Base-by-base conservation (phyloP, 2,113 vertebrate species). In the Hydropotes inermis region DNA sequence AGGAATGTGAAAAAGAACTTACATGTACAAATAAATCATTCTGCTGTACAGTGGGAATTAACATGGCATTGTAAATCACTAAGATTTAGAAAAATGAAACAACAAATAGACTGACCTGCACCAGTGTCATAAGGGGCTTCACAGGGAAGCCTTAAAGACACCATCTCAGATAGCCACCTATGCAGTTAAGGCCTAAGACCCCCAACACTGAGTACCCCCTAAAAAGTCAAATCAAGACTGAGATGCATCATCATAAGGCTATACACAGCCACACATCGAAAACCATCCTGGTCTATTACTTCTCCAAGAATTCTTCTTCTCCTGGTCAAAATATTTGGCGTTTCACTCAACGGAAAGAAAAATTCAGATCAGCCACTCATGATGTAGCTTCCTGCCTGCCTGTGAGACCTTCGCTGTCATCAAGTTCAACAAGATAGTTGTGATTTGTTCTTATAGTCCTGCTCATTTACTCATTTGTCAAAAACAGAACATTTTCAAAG, bases 321-420 rank as follows among this genome's bases (percentile, higher is more conserved):
- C 94, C 96, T 96, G 91, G 96, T 97, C 97, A 98, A 98, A 98
- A 97, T 97, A 98, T 97, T 92, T 98, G 96, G 91, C 92, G 98
- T 98, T 97, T 98, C 98, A 96, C 23, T 61, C 78, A 96, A 88
- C 12, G 96, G 90, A 97, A 97, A 92, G 52, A 84, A 84, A 89
- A 58, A 96, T 97, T 94, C 93, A 96, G 97, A 96, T 98, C 93
- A 96, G 97, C 92, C 85, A 87, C 94, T 97, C 97, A 97, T n/a
- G 94, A 97, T 87, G 91, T 86, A 92, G 98, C 98, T 98, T 96
- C 97, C 96, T 98, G 97, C 97, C 96, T 89, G 86, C 93, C 94
- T 94, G 83, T 97, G 96, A 98, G 96, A 97, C 94, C 88, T 95
- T 95, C 60, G 94, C 89, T 97, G 97, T 96, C 96, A 50, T 97